Evolutionary conservation across 2,888 invertebrate genomes (phyloP), one percentile per base, ranked within the genome.

Genomic region (Eledone cirrhosa): DNA sequence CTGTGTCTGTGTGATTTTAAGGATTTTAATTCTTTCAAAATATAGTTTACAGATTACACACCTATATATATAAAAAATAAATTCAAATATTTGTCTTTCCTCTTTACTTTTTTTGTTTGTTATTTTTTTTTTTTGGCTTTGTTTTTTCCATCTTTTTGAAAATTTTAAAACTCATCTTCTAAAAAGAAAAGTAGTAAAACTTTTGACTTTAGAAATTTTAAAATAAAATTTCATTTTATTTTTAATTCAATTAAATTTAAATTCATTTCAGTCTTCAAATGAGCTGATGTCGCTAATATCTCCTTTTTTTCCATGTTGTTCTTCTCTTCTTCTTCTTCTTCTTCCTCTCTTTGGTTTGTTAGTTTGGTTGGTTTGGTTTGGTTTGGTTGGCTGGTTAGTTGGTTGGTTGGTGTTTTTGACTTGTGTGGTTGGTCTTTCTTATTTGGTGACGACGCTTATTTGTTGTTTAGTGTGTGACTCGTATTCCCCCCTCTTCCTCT

Each of bases 261-360:
- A 41, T 72, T 41, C 31, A 72, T 72, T 72, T 72, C 31, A 72
- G 29, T 72, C 29, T 76, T 48, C 29, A 76, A 76, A 22, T 29
- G 76, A 76, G 31, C 48, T 48, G 53, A 22, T 48, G 53, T 53
- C 53, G 53, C 48, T 53, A 48, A 48, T 24, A 24, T 76, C 22
- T 48, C 53, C 48, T 22, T 48, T 22, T 48, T 24, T 27, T n/a
- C n/a, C 24, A 27, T 63, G 65, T 2, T 24, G 27, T 13, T 11
- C 27, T 63, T 27, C 27, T 63, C 65, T 8, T 59, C n/a, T 59
- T 59, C 59, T n/a, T 59, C 59, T 59, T 16, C 59, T 59, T 59
- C 59, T 59, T 59, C 59, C n/a, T 59, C 59, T 59, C n/a, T 59
- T 59, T n/a, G 16, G 16, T 16, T 59, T 59, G 59, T 59, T 59